A percentile compares a stretch with the other conserved stretches of the same genome.
Evolutionary conservation across 1,140 invertebrate species (phyloP).

Genomic region (Cydia pomonella): DNA sequence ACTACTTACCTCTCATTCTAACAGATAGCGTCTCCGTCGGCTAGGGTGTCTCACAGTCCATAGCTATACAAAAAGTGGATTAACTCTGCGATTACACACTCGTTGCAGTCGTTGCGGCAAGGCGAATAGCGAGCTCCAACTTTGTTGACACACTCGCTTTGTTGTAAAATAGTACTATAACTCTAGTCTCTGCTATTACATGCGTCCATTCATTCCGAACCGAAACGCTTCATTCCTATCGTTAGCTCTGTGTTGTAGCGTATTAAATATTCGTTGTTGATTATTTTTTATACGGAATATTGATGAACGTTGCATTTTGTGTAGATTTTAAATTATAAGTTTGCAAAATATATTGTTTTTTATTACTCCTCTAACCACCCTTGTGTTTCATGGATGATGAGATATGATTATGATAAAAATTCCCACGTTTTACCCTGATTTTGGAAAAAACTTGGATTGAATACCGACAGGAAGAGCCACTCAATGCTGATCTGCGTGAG

Average conservation of each 20-base stretch:
- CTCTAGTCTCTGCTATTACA: background rate
- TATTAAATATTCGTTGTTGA: conserved; percentile 71
- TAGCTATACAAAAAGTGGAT: too few relatives aligned
- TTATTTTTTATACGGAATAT: conserved; percentile 78
- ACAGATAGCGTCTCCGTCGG: background rate
- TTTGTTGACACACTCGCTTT: background rate
- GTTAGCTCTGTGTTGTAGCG: conserved; percentile 58
- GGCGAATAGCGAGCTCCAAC: background rate
- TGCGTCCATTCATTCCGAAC: conserved; percentile 22
- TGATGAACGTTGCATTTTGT: conserved; percentile 75
- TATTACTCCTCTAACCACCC: conserved; percentile 19
- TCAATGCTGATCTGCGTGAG: too few relatives aligned
- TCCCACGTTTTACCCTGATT: too few relatives aligned
- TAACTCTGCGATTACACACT: too few relatives aligned
- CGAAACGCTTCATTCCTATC: conserved; percentile 48
- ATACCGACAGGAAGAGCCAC: too few relatives aligned
- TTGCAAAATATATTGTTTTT: conserved; percentile 60
- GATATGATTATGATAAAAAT: too few relatives aligned
- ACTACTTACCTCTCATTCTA: background rate
- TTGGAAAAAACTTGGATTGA: too few relatives aligned
- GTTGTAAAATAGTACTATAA: background rate
- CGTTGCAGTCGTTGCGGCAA: too few relatives aligned
- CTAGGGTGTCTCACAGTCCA: too few relatives aligned
- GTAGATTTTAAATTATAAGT: conserved; percentile 72
- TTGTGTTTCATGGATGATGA: too few relatives aligned